Conservation (phyloP, 2,797 vertebrate species). For the Tapera naevia region DNA sequence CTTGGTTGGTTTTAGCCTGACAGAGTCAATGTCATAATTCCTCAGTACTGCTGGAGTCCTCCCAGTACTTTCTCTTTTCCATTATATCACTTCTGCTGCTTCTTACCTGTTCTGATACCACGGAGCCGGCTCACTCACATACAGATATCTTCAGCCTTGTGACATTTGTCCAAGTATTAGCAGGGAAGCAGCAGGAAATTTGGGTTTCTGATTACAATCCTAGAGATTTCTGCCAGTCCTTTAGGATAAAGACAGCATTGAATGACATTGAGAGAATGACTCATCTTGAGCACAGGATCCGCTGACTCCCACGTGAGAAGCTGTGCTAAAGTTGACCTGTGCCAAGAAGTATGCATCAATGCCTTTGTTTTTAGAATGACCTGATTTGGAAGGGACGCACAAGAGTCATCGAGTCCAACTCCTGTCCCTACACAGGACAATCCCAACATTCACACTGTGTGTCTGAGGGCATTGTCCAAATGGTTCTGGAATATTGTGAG, state of each 20-base stretch:
- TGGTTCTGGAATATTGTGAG: no score
- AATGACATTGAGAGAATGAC: neutral
- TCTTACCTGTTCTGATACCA: neutral
- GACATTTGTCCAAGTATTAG: neutral
- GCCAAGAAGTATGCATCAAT: neutral
- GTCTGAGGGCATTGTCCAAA: no score
- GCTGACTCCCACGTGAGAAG: neutral
- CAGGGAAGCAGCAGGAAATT: neutral
- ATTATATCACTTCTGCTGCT: neutral
- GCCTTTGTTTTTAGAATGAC: neutral
- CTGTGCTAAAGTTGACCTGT: fast-evolving
- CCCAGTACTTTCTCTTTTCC: neutral
- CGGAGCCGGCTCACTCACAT: fast-evolving
- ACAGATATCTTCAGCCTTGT: neutral
- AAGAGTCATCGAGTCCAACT: no score
- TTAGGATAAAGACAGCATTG: neutral
- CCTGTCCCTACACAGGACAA: no score
- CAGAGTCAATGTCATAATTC: neutral
- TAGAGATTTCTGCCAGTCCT: neutral
- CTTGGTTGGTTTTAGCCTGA: neutral
- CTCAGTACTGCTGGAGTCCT: neutral
- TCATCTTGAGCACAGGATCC: neutral
- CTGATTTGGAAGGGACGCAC: no score
- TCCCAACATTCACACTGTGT: no score
- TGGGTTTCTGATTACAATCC: neutral